Evolutionary conservation across 1,140 invertebrate genomes (phyloP), one percentile per base, ranked within the genome.

Genomic region (Leptonema lineaticorne): DNA sequence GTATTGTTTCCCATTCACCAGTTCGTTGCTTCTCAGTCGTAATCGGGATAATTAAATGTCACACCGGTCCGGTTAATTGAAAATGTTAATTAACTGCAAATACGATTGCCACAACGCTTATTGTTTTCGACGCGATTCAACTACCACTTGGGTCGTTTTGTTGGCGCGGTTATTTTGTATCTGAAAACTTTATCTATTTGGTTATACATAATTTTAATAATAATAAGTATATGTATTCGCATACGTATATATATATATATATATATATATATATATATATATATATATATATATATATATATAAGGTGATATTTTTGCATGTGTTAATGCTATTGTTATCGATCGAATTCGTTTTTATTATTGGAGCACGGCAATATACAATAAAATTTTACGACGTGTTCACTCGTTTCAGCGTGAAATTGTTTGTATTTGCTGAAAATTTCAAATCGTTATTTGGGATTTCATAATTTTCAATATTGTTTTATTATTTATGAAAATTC

Each of bases 1-100:
- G n/a, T n/a, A n/a, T n/a, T n/a, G n/a, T n/a, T n/a, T n/a, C n/a
- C n/a, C n/a, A n/a, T n/a, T n/a, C n/a, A n/a, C n/a, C n/a, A n/a
- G n/a, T 28, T 59, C 56, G 56, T 3, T 16, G 16, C 16, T 8
- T 8, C 22, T 48, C 46, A 8, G 22, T 20, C 46, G 46, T 20
- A 4, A 18, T 16, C 6, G 2, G 46, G 16, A 8, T 24, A 48
- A 48, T 48, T 48, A 20, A 20, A 48, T 1, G 20, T 48, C 20
- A 20, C 37, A 16, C 16, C 37, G 37, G 3, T 20, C 22, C 50
- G 50, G 50, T 26, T 53, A 53, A 26, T 53, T 53, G 24, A 53
- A 53, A 53, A 53, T 53, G 20, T 53, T 53, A 24, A 53, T 53
- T 26, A 53, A 53, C 20, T 53, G 20, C 50, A 53, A 22, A 48